Evolutionary conservation across 1,140 invertebrate species (phyloP).

Genomic region (Adelges cooleyi): DNA sequence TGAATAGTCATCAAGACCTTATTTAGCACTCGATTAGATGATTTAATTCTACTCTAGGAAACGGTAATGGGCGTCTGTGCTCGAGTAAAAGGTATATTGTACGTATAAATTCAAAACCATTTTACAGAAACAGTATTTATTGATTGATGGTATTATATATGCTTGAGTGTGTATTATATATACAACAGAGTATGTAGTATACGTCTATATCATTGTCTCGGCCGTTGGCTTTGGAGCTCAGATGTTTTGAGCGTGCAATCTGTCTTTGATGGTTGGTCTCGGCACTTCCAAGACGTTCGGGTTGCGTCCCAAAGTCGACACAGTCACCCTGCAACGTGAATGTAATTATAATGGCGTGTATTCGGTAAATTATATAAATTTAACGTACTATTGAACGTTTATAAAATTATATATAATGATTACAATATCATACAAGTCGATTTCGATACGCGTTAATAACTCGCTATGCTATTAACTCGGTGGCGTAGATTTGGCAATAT

Average conservation of each 20-base stretch:
- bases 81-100: too few relatives aligned
- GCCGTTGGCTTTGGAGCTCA: not conserved
- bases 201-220: not conserved
- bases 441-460: too few relatives aligned
- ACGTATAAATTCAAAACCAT: too few relatives aligned
- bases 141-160: not conserved
- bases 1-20: too few relatives aligned
- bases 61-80: too few relatives aligned
- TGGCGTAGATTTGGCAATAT: too few relatives aligned
- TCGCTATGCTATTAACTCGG: too few relatives aligned
- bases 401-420: not conserved
- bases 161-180: not conserved
- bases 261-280: conserved; percentile 12
- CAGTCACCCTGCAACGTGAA: conserved; percentile 3
- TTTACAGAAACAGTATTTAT: not conserved
- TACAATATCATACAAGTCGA: not conserved
- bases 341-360: too few relatives aligned
- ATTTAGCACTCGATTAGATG: too few relatives aligned
- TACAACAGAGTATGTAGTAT: not conserved
- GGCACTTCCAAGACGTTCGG: conserved; percentile 12
- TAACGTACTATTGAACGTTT: not conserved
- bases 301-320: conserved; percentile 17
- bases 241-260: conserved; percentile 20
- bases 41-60: too few relatives aligned
- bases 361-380: too few relatives aligned